These are phyloP conservation scores for Mesoligia furuncula DNA, from an alignment of 2,888 invertebrate species.

Conservation along the genomic window DNA sequence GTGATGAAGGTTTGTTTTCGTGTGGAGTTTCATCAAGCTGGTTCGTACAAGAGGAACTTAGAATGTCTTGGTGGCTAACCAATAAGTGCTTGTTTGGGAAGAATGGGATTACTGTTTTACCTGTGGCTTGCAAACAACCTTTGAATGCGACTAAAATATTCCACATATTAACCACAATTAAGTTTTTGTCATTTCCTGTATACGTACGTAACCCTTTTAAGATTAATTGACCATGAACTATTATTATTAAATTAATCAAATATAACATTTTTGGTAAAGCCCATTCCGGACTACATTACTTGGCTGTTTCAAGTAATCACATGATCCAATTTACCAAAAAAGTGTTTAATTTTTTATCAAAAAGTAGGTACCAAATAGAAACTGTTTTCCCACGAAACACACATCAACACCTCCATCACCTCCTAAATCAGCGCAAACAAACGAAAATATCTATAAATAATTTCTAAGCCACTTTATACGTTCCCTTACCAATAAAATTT, in stretches of 20 bases:
- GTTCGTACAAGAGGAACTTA: neutral
- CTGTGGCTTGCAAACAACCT: neutral
- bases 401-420: neutral
- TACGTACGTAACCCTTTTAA: neutral
- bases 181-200: too few relatives aligned
- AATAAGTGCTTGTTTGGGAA: neutral
- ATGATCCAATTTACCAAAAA: neutral
- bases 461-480: constrained; percentile 9
- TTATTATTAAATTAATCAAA: neutral
- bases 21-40: constrained; percentile 19
- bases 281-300: neutral
- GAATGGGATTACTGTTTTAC: neutral
- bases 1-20: constrained; percentile 51
- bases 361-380: neutral
- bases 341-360: neutral
- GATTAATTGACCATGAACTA: neutral
- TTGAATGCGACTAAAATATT: neutral
- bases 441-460: constrained; percentile 4
- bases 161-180: neutral
- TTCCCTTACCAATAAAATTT: constrained; percentile 44
- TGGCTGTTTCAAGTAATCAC: neutral
- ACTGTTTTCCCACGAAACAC: neutral
- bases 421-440: constrained; percentile 12
- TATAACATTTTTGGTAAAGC: neutral
- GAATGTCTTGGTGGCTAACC: neutral